Percentiles rank a stretch among this genome's conserved stretches.
These are phyloP conservation scores for Agrilus biguttatus DNA, from an alignment of 2,888 invertebrate genomes.

Conservation along the genomic window DNA sequence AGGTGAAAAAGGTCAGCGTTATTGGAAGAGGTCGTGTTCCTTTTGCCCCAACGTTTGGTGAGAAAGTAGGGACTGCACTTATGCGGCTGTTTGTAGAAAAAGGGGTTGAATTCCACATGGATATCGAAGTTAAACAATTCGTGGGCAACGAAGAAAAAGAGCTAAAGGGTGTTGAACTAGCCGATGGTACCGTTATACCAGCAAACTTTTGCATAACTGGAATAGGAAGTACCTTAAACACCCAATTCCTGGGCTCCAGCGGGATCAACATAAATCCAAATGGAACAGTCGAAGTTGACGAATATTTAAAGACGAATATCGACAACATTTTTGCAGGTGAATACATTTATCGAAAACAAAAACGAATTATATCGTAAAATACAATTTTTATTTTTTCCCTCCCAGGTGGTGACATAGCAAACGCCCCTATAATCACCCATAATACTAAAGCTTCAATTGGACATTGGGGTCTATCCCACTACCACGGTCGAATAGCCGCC, in stretches of 20 bases:
- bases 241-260: constrained; percentile 64
- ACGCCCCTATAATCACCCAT: constrained; percentile 64
- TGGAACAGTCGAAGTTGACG: constrained; percentile 49
- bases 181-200: constrained; percentile 50
- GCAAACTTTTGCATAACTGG: constrained; percentile 78
- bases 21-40: constrained; percentile 47
- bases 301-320: constrained; percentile 66
- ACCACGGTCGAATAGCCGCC: constrained; percentile 81
- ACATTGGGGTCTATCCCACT: constrained; percentile 83
- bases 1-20: constrained; percentile 68
- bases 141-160: constrained; percentile 40
- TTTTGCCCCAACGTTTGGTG: constrained; percentile 62
- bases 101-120: constrained; percentile 59
- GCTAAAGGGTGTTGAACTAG: constrained; percentile 53
- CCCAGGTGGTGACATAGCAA: constrained; percentile 71
- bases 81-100: constrained; percentile 59
- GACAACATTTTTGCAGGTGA: constrained; percentile 66
- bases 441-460: constrained; percentile 59
- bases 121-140: constrained; percentile 48
- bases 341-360: too few species aligned
- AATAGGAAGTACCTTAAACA: constrained; percentile 68
- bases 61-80: constrained; percentile 59
- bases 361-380: too few species aligned
- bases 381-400: too few species aligned
- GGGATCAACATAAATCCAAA: constrained; percentile 50